A percentile compares a stretch with the other conserved stretches of the same genome.
These are phyloP conservation scores for Tiliacea citrago DNA, from an alignment of 2,888 invertebrate genomes.

Conservation along the genomic window DNA sequence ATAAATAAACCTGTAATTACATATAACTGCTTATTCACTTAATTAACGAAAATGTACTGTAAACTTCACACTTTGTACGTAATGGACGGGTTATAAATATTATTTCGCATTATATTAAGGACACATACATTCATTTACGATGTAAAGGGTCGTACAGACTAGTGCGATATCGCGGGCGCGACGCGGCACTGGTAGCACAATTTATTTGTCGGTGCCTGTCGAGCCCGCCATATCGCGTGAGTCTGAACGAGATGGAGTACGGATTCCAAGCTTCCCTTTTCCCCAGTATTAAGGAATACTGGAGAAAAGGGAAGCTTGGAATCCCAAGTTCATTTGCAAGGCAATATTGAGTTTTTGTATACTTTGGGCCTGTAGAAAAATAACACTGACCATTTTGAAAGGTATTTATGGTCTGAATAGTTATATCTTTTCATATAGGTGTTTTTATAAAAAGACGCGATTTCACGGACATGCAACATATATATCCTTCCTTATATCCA, in stretches of 20 bases:
- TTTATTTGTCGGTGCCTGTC: too few relatives aligned
- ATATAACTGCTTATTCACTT: conserved; percentile 32
- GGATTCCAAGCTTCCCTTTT: too few relatives aligned
- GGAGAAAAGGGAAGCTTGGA: background rate
- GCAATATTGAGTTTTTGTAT: conserved; percentile 5
- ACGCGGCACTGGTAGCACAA: too few relatives aligned
- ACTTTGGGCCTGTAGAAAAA: background rate
- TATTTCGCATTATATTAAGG: conserved; percentile 30
- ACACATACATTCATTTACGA: conserved; percentile 36
- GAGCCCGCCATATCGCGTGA: too few relatives aligned
- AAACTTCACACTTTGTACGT: conserved; percentile 27
- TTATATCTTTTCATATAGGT: background rate
- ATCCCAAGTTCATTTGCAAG: conserved; percentile 8
- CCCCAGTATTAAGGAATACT: conserved; percentile 6
- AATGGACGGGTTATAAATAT: conserved; percentile 54
- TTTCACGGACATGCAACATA: background rate
- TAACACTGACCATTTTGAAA: background rate
- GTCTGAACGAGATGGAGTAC: too few relatives aligned
- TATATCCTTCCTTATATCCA: too few relatives aligned
- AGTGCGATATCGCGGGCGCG: too few relatives aligned
- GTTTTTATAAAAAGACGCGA: background rate
- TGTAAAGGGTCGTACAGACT: too few relatives aligned
- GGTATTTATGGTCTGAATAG: too few relatives aligned
- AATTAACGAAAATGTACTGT: conserved; percentile 40
- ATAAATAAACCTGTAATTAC: conserved; percentile 50